Base-by-base conservation (phyloP, 2,113 vertebrate genomes). In the Phaethornis superciliosus region DNA sequence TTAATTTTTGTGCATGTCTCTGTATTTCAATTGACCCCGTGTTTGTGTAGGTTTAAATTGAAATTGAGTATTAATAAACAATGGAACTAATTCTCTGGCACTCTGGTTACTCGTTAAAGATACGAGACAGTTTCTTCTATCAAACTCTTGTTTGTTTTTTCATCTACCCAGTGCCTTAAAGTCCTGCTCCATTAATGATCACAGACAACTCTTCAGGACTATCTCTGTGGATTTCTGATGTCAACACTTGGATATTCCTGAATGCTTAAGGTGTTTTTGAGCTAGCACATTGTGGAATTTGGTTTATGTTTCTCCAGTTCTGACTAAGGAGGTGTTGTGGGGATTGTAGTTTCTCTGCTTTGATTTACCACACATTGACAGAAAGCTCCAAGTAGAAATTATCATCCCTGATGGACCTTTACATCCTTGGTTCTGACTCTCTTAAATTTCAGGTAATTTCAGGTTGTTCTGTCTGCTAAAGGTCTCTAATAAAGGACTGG, bases 31-130 rank as follows among this genome's bases (percentile, higher is more conserved):
- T 96, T 86, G 93, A 94, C 82, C 52, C 67, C 74, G 37, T 47
- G 46, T 94, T 83, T 94, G 80, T 4, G 10, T 81, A 70, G 92
- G 83, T 75, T 92, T 78, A 90, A 92, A 90, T 94, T 49, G 67
- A 90, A 92, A 75, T 62, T 4, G 6, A 56, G 28, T 92, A 91
- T 92, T 90, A 93, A 85, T 93, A 94, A 85, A 82, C 55, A 22
- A 89, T 90, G 44, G 52, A 89, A 89, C 63, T 85, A 89, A 93
- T 90, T 92, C 75, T 91, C 85, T 0, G 1, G 69, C 46, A 59
- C 85, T 81, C 0, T n/a, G n/a, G 0, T 37, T 90, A 8, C 71
- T 88, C 97, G 87, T 82, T 93, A 77, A 85, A 44, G 35, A 85
- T 21, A 28, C 60, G 69, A 93, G 72, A 71, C 69, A 52, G 47